These are phyloP conservation scores for Bombus difficillimus DNA, from an alignment of 1,140 invertebrate genomes.

Conservation along the genomic window DNA sequence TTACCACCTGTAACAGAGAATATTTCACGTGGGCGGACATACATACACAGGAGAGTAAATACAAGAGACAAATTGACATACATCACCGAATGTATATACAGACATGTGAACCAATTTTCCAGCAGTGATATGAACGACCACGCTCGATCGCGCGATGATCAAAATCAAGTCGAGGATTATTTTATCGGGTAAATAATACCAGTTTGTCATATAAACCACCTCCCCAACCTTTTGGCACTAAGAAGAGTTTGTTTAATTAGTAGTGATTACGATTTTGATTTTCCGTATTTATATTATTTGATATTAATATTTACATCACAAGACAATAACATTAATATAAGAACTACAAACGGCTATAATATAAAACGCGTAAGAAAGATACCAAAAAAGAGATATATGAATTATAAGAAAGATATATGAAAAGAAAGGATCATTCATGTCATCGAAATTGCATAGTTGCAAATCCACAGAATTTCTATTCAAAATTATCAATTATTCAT, in stretches of 20 bases:
- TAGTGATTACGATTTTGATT: too few relatives aligned
- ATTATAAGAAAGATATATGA: too few relatives aligned
- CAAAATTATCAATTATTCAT: too few relatives aligned
- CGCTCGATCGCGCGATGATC: constrained; percentile 65
- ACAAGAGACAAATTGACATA: constrained; percentile 42
- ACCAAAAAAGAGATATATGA: too few relatives aligned
- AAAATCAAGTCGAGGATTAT: constrained; percentile 60
- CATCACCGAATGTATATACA: constrained; percentile 64
- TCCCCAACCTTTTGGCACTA: constrained; percentile 67
- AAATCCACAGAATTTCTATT: too few relatives aligned
- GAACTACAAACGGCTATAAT: too few relatives aligned
- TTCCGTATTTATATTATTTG: too few relatives aligned
- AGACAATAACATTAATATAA: too few relatives aligned
- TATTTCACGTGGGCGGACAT: neutral
- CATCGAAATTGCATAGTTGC: too few relatives aligned
- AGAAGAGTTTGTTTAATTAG: constrained; percentile 1
- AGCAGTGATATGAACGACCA: constrained; percentile 62
- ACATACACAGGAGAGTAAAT: neutral
- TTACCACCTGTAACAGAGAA: constrained; percentile 62
- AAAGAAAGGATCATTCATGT: too few relatives aligned
- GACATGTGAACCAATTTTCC: constrained; percentile 67
- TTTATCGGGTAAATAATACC: constrained; percentile 63
- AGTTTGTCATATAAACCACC: constrained; percentile 65
- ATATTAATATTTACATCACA: neutral
- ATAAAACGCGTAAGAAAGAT: too few relatives aligned